Base-by-base conservation (phyloP, 2,113 vertebrate genomes). In the Pelecanoides urinatrix region DNA sequence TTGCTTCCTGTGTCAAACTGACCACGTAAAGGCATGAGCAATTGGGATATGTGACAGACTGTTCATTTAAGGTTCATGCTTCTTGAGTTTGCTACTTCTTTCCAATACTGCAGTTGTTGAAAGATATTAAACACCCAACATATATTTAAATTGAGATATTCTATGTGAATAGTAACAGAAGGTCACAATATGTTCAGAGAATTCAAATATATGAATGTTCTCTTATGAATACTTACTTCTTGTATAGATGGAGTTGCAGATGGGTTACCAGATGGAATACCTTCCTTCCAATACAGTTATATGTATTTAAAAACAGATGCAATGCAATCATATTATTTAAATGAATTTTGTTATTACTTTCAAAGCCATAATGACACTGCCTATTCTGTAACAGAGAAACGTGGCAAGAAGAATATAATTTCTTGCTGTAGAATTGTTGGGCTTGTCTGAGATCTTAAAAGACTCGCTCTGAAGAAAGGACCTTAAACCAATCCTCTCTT, bases 131-230 rank as follows among this genome's bases (percentile, higher is more conserved):
- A 95, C 96, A 21, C 73, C 29, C 74, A 81, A 56, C 71, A 66
- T 82, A 77, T 62, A 79, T 97, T 92, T 95, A 68, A 95, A 81
- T 58, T 68, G 89, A 94, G 76, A 78, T 81, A 86, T 82, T 94
- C 84, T 65, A 78, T 87, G 87, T 95, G 96, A 96, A 76, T 94
- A 96, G 96, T 92, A 95, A 94, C 94, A 96, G 92, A 97, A 97
- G 97, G 95, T 97, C 97, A 95, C 96, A 95, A 95, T 96, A 96
- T 97, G 96, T 95, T 96, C 91, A 73, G 73, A 95, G 86, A 89
- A 81, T 95, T 97, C 89, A 94, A 91, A 94, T 94, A 87, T 58
- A 91, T 89, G 94, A 94, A 96, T 97, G 96, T 96, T 97, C 95
- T 95, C 95, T 97, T 97, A 91, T 85, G 91, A 93, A 81, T 94